These are phyloP conservation scores for Neodiprion fabricii DNA, from an alignment of 1,140 invertebrate species.

Conservation along the genomic window DNA sequence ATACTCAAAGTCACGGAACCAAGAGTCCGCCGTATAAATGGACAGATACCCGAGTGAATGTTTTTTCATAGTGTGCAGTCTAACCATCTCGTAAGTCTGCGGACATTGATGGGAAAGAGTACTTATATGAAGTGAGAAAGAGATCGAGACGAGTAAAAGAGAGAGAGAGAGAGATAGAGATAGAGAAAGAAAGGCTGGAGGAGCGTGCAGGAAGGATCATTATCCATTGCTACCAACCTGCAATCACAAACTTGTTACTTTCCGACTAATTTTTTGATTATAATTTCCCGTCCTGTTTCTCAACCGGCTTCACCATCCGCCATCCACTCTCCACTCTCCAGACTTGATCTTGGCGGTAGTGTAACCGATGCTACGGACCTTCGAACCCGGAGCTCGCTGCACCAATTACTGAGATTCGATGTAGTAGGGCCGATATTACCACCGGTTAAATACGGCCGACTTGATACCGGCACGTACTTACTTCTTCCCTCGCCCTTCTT, in stretches of 20 bases:
- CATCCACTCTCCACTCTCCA: no score
- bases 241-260: conserved; percentile 51
- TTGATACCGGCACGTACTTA: not conserved
- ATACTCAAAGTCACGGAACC: no score
- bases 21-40: no score
- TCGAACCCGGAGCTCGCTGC: not conserved
- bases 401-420: not conserved
- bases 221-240: conserved; percentile 38
- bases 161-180: no score
- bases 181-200: not conserved
- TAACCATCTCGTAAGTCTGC: no score
- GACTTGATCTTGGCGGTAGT: no score
- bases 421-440: not conserved
- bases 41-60: no score
- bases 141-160: no score
- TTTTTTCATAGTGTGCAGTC: no score
- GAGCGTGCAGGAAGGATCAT: conserved; percentile 26
- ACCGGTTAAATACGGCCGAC: not conserved
- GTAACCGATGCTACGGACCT: not conserved
- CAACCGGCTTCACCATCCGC: not conserved
- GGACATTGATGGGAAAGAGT: no score
- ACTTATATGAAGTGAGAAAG: no score
- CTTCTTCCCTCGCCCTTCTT: no score
- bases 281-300: conserved; percentile 27
- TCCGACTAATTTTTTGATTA: conserved; percentile 44